Percentiles rank a stretch among this genome's conserved stretches.
These are phyloP conservation scores for Acipenser oxyrinchus DNA, from an alignment of 2,797 vertebrate genomes.

Conservation along the genomic window DNA sequence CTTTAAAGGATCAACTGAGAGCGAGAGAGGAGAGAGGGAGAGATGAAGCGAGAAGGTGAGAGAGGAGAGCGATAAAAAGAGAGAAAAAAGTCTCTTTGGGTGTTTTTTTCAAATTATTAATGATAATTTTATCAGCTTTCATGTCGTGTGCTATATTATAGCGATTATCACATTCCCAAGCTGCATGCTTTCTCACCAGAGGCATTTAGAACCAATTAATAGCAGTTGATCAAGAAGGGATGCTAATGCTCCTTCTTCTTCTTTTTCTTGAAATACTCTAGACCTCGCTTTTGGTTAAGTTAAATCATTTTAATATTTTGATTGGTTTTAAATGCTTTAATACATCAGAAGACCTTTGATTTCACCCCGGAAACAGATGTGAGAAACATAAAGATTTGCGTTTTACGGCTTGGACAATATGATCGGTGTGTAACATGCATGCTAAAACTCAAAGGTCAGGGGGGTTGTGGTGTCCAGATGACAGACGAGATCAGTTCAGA, in stretches of 20 bases:
- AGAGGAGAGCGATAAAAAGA: constrained; percentile 9
- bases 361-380: too few relatives aligned
- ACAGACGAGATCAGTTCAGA: too few relatives aligned
- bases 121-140: neutral
- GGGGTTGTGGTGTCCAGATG: too few relatives aligned
- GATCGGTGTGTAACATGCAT: too few relatives aligned
- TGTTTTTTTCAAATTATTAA: constrained; percentile 1
- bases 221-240: neutral
- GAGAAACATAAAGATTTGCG: too few relatives aligned
- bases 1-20: neutral
- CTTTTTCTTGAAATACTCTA: neutral
- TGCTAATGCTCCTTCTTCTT: neutral
- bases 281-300: neutral
- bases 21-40: constrained; percentile 1
- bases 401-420: too few relatives aligned
- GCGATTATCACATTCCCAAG: neutral
- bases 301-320: too few relatives aligned
- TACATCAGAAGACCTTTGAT: too few relatives aligned
- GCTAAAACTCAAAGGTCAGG: too few relatives aligned
- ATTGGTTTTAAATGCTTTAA: too few relatives aligned
- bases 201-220: neutral
- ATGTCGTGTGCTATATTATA: neutral
- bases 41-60: constrained; percentile 1
- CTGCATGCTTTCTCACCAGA: neutral
- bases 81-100: neutral